These are phyloP conservation scores for Ganaspis brasiliensis DNA, from an alignment of 2,888 invertebrate species.

Conservation along the genomic window DNA sequence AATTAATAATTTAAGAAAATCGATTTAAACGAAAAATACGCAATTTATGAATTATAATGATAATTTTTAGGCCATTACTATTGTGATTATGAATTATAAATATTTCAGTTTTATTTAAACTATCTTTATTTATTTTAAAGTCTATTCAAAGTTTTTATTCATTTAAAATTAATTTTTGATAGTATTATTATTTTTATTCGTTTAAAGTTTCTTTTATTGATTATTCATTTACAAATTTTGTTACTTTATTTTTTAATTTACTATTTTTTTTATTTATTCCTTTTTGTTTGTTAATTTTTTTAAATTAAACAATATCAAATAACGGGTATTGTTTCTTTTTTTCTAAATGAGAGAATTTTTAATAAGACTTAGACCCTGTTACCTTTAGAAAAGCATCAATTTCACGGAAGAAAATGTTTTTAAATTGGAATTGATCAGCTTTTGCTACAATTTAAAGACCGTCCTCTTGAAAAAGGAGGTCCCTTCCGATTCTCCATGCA, in stretches of 20 bases:
- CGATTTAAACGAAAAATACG: background rate
- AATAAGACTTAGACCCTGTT: conserved; percentile 1
- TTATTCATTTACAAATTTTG: too few species aligned
- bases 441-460: conserved; percentile 23
- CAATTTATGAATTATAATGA: background rate
- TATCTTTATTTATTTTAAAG: too few species aligned
- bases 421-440: background rate
- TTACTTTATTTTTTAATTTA: too few species aligned
- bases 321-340: background rate
- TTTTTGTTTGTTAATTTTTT: too few species aligned
- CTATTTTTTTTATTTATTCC: too few species aligned
- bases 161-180: background rate
- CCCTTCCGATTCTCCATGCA: conserved; percentile 30
- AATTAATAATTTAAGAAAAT: background rate
- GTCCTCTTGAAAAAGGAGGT: conserved; percentile 26
- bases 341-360: background rate
- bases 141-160: background rate
- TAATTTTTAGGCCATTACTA: too few species aligned
- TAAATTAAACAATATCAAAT: too few species aligned
- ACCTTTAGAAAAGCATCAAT: background rate
- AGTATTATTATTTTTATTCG: background rate
- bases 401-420: background rate
- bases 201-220: background rate
- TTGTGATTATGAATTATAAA: too few species aligned
- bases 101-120: too few species aligned